Evolutionary conservation across 2,888 invertebrate species (phyloP), one percentile per base, ranked within the genome.

Genomic region (Caenorhabditis doughertyi): DNA sequence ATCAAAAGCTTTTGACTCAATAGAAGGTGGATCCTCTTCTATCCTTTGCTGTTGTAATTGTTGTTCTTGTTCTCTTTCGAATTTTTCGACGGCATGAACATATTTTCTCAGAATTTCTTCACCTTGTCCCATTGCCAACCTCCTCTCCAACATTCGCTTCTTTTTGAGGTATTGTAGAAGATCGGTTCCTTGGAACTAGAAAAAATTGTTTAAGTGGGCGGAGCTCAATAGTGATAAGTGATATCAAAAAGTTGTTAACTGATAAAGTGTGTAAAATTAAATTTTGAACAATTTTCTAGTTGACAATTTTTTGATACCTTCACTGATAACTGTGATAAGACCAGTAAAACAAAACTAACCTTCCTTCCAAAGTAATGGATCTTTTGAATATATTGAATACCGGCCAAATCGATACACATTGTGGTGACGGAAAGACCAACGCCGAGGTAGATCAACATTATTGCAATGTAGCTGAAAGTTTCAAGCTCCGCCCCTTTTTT

Each of bases 341-440:
- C 16, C 44, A 5, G 25, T 9, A 13, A 21, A 53, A 4, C 13
- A 11, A n/a, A n/a, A 21, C 25, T 62, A 11, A 85, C 86, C 79
- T 92, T 92, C 60, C 92, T 85, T 51, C 92, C 92, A 79, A 92
- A 92, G 84, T 92, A 92, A 79, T 92, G 92, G 51, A 91, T 91
- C 87, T 88, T 88, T 62, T 91, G 90, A 60, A 92, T 90, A 84
- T 92, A 92, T 71, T 91, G 91, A 55, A 92, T 91, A 73, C 92
- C 92, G 80, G 91, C 91, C n/a, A 92, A 76, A 65, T 92, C 92
- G 79, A 92, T 92, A 84, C 92, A 92, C 92, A 92, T 92, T 16
- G 92, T 92, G 21, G 92, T 92, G 18, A 92, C 92, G 2, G 91
- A 91, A 13, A 92, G 84, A n/a, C 92, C 92, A 35, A 92, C 89